Base-by-base conservation (phyloP, 2,113 vertebrate species). In the Pelobates fuscus region DNA sequence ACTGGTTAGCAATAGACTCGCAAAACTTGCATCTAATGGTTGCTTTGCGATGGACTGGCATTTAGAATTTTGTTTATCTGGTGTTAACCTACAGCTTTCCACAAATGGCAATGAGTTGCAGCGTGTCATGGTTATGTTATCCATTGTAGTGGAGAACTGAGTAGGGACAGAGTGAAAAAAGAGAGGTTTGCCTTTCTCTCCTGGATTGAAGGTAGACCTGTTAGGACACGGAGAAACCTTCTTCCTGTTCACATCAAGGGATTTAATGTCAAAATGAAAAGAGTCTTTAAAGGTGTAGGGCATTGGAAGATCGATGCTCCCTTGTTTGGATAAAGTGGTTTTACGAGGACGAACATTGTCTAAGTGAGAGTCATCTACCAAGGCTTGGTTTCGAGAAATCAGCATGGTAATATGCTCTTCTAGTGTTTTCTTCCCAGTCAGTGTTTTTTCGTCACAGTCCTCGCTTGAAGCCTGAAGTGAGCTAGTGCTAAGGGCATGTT, bases 221-320 rank as follows among this genome's bases (percentile, higher is more conserved):
- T 88, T 83, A 0, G 88, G 82, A 46, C 80, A 81, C 5, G 85
- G 81, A 3, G 79, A 63, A 0, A 83, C 79, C 44, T 86, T 86
- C 69, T 89, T 84, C 73, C 88, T 93, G 78, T 81, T 90, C 1
- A 80, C 85, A 27, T 87, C 89, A 11, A 59, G 81, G 0, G 91
- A 82, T 68, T 83, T 93, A 81, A 98, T 94, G 77, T 97, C 96
- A 71, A 98, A 98, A 82, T 98, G 97, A 78, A 99, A 98, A 4
- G 97, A 98, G 83, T 97, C 95, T 78, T 97, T 96, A 81, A 95
- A 98, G 0, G 94, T 97, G 55, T 98, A 98, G 0, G 95, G 95
- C 95, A 94, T 89, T 3, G 97, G 96, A 62, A 98, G 91, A 81
- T 99, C 96, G 1, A 99, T 95, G 82, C 97, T 98, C 3, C 96